Evolutionary conservation across 64 coral and sea anemone species (phyloP), one percentile per base, ranked within the genome.

Genomic region (Montipora sp.): DNA sequence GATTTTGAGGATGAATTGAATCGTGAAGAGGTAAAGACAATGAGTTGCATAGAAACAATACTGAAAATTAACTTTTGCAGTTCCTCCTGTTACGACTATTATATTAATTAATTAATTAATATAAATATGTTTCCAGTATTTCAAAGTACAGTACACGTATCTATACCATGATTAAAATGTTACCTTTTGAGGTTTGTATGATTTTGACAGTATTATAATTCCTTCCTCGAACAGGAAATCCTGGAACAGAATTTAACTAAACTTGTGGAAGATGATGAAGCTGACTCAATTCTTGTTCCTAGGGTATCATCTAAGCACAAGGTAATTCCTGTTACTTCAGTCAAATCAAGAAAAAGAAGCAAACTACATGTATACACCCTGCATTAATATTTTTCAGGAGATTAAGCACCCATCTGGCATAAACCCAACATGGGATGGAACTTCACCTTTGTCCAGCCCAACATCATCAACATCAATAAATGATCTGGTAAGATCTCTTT

Each of bases 361-460:
- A 71, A 15, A 71, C 18, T 7, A 23, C 8, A 67, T n/a, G 3
- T 21, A 23, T 20, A 7, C 18, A 71, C 5, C 20, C 3, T 71
- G 18, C 4, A 15, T 71, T 71, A 23, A 20, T 71, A 21, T 71
- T 71, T 85, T 19, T 23, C 82, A 85, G 82, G 89, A 94, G 9
- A 94, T 98, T 47, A 90, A 93, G 19, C 75, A 90, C 11, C 75
- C 73, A 19, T 83, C 91, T 73, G 21, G 77, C 46, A 59, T 80
- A 1, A 73, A 84, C 47, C 91, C 95, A 84, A 89, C 22, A 0
- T 98, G 95, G 95, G 88, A 98, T 81, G 92, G 93, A 10, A 94
- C 92, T 47, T 98, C 95, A 81, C 95, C 95, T 36, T 48, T 98
- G 4, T 98, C 95, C 9, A 98, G 95, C 59, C 95, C 95, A 79